These are phyloP conservation scores for Craterocephalus amniculus DNA, from an alignment of 2,797 vertebrate genomes.

Conservation along the genomic window DNA sequence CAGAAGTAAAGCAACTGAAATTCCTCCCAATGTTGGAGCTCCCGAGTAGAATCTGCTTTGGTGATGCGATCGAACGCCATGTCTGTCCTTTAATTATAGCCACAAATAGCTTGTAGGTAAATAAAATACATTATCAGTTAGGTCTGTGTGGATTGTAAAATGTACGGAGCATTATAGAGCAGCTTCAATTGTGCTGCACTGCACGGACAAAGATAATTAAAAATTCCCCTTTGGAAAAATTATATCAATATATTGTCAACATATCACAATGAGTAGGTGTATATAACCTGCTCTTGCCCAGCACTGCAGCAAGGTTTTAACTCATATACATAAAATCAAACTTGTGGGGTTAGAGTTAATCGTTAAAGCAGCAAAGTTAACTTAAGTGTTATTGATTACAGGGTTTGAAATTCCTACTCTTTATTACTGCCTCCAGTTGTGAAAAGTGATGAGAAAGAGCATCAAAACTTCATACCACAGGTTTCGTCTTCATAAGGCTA, in stretches of 20 bases:
- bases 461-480: not conserved
- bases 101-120: slow-evolving; percentile 16
- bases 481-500: slow-evolving; percentile 4
- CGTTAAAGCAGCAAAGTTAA: slow-evolving; percentile 20
- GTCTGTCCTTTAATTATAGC: slow-evolving; percentile 27
- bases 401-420: slow-evolving; percentile 11
- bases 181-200: slow-evolving; percentile 31
- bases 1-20: slow-evolving; percentile 1
- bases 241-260: slow-evolving; percentile 29
- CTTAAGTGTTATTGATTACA: slow-evolving; percentile 8
- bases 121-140: not conserved
- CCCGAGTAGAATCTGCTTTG: slow-evolving; percentile 8
- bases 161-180: not conserved
- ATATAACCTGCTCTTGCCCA: slow-evolving; percentile 44
- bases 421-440: not conserved
- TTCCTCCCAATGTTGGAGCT: slow-evolving; percentile 13
- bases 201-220: slow-evolving; percentile 9
- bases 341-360: slow-evolving; percentile 18
- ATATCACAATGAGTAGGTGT: slow-evolving; percentile 31
- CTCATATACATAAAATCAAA: slow-evolving; percentile 9
- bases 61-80: slow-evolving; percentile 35
- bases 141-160: slow-evolving; percentile 2
- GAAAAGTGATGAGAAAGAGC: not conserved
- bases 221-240: slow-evolving; percentile 14
- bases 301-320: slow-evolving; percentile 26